Conservation (phyloP, 2,113 vertebrate genomes). For the Paraplagusia blochii region DNA sequence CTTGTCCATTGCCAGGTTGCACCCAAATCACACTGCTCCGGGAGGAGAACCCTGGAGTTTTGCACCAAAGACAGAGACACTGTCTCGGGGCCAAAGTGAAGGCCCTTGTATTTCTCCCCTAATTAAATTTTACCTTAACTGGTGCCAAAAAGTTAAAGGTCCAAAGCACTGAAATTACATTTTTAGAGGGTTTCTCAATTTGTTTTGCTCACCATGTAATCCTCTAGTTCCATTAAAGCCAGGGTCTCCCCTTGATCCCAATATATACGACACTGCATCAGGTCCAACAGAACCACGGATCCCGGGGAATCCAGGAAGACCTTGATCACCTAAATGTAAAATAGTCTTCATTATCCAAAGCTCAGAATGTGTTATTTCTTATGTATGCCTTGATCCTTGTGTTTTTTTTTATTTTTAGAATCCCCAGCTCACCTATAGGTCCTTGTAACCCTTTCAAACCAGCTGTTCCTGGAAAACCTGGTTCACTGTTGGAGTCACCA, state of each 20-base stretch:
- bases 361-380: not conserved
- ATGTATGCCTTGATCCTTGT: no score
- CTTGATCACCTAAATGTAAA: slow-evolving; percentile 76
- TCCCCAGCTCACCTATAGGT: slow-evolving; percentile 75
- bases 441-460: slow-evolving; percentile 85
- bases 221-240: slow-evolving; percentile 81
- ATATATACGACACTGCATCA: slow-evolving; percentile 74
- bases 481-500: slow-evolving; percentile 77
- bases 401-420: not conserved
- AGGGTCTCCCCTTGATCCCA: slow-evolving; percentile 79
- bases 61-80: no score
- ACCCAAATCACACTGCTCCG: no score
- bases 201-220: slow-evolving; percentile 75
- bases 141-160: no score
- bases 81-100: no score
- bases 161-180: no score
- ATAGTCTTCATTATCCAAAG: slow-evolving; percentile 2
- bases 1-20: no score
- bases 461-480: slow-evolving; percentile 72
- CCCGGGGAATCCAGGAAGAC: slow-evolving; percentile 79
- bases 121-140: no score
- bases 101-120: no score
- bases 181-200: not conserved
- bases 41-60: no score
- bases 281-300: slow-evolving; percentile 76